Percentiles rank a stretch among this genome's conserved stretches.
Evolutionary conservation across 2,888 invertebrate species (phyloP).

Genomic region (Glaucopsyche alexis): DNA sequence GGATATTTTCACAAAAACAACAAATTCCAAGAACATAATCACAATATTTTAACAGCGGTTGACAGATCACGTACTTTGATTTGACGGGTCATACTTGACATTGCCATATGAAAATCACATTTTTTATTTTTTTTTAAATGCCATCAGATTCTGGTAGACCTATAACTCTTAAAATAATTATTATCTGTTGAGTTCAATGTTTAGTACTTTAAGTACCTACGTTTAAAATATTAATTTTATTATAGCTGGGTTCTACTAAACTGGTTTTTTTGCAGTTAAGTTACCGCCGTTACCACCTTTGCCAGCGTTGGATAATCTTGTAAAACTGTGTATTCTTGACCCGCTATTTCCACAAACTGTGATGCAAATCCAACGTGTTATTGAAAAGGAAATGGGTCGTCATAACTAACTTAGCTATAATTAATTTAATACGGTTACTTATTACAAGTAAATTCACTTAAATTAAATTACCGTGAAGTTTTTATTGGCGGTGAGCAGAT

Average conservation of each 20-base stretch:
- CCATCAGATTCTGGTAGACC: no score
- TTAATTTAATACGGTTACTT: no score
- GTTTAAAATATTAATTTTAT: background rate
- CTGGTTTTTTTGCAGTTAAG: slow-evolving; percentile 39
- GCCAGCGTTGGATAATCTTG: slow-evolving; percentile 50
- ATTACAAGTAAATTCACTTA: no score
- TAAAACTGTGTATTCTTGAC: slow-evolving; percentile 63
- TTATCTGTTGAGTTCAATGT: background rate
- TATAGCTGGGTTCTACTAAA: background rate
- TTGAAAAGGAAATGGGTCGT: slow-evolving; percentile 41
- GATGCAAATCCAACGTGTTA: slow-evolving; percentile 52
- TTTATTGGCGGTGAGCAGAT: no score
- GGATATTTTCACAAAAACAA: no score
- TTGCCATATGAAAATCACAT: no score
- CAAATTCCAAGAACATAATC: no score
- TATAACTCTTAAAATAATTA: no score
- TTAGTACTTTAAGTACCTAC: background rate
- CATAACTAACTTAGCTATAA: background rate
- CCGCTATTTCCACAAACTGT: slow-evolving; percentile 60
- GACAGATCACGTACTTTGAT: no score
- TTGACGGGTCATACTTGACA: no score
- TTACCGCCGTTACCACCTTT: slow-evolving; percentile 42
- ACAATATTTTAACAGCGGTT: no score
- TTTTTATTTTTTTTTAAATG: background rate
- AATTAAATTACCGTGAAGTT: no score